phyloP scores from a whole-genome alignment of 2,797 vertebrate species.

The Clarias pachynema region DNA sequence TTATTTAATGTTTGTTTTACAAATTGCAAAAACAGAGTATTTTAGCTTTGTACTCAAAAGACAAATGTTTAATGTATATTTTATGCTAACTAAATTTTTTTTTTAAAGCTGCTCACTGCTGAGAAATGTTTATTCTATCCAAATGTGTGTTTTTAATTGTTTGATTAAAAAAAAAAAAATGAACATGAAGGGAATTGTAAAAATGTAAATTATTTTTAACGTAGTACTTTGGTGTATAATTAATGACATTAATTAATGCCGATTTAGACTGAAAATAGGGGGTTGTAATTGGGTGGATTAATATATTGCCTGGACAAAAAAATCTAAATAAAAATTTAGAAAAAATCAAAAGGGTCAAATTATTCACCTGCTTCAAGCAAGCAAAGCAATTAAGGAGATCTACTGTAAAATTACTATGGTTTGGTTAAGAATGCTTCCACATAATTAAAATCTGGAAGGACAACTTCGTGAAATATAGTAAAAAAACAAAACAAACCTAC shows the following conservation, averaged over 20 bases:
- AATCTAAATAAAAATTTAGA: no score
- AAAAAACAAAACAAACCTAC: no score
- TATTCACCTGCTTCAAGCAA: no score
- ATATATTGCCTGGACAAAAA: no score
- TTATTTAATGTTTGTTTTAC: conserved; percentile 21
- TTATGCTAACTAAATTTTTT: neutral
- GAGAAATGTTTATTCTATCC: neutral
- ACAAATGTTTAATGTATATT: neutral
- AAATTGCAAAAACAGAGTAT: neutral
- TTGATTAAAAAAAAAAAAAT: neutral
- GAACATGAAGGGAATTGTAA: neutral
- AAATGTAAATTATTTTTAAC: neutral
- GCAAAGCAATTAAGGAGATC: no score
- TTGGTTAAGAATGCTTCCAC: no score
- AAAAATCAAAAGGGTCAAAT: no score
- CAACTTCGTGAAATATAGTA: no score
- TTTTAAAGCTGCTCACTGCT: neutral
- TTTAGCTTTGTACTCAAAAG: neutral
- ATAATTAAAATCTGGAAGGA: no score
- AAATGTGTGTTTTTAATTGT: neutral
- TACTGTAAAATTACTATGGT: no score
- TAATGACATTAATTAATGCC: neutral
- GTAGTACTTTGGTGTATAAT: neutral
- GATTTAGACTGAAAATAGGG: neutral
- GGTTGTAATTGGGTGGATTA: neutral